These are phyloP conservation scores for Acanthurus tractus DNA, from an alignment of 2,797 vertebrate genomes.

Conservation along the genomic window DNA sequence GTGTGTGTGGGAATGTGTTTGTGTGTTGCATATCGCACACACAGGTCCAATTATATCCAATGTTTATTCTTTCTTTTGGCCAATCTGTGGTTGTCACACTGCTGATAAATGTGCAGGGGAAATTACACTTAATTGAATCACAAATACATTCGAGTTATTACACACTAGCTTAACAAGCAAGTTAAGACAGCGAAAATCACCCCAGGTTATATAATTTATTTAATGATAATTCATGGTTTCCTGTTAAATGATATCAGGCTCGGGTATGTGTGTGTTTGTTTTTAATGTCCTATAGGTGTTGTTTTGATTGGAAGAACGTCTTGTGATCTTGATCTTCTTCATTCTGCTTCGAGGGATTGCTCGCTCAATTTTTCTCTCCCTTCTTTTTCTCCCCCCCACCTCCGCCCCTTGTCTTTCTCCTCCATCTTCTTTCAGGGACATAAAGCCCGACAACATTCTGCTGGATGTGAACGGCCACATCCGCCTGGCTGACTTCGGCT, in stretches of 20 bases:
- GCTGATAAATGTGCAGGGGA: slow-evolving; percentile 49
- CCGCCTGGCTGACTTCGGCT: slow-evolving; percentile 98
- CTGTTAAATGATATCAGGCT: slow-evolving; percentile 20
- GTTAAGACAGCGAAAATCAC: slow-evolving; percentile 33
- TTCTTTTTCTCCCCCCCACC: not conserved
- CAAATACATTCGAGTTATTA: slow-evolving; percentile 47
- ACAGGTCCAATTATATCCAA: slow-evolving; percentile 33
- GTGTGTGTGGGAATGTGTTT: slow-evolving; percentile 53
- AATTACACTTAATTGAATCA: slow-evolving; percentile 63
- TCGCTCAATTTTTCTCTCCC: slow-evolving; percentile 18
- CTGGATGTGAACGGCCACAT: slow-evolving; percentile 99
- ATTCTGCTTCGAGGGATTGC: not conserved
- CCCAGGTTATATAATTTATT: slow-evolving; percentile 39
- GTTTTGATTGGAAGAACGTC: slow-evolving; percentile 54
- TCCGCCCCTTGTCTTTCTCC: not conserved
- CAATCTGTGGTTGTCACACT: slow-evolving; percentile 41
- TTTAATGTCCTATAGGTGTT: slow-evolving; percentile 33
- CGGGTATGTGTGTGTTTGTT: slow-evolving; percentile 35
- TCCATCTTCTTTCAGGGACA: slow-evolving; percentile 88
- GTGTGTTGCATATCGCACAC: slow-evolving; percentile 45
- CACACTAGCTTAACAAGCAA: slow-evolving; percentile 6
- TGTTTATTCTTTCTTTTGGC: slow-evolving; percentile 51
- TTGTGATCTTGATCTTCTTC: slow-evolving; percentile 31
- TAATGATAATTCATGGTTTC: slow-evolving; percentile 32
- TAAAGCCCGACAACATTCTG: slow-evolving; percentile 98